A percentile compares a stretch with the other conserved stretches of the same genome.
Evolutionary conservation across 1,140 invertebrate species (phyloP).

Genomic region (Lamellibrachia luymesi): DNA sequence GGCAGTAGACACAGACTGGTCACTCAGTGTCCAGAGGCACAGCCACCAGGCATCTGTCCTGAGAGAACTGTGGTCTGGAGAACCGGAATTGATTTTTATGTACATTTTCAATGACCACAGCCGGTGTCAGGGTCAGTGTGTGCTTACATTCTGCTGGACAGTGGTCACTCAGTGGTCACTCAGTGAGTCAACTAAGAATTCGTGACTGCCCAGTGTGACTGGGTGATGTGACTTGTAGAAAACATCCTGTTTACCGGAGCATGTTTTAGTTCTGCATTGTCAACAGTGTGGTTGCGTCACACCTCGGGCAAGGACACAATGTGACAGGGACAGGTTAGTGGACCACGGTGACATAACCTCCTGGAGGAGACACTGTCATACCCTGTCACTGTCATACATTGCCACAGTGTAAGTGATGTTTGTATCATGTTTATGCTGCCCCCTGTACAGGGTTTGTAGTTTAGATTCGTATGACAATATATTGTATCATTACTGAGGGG

Average conservation of each 20-base stretch:
- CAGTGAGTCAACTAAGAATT: background rate
- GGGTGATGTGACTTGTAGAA: background rate
- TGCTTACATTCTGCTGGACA: background rate
- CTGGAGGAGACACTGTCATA: background rate
- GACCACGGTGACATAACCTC: background rate
- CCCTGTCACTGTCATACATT: background rate
- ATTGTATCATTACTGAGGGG: background rate
- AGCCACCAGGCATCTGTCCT: background rate
- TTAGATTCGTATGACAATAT: no score
- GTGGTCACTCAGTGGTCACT: background rate
- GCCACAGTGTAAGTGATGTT: background rate
- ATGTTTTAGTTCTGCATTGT: background rate
- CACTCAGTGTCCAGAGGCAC: background rate
- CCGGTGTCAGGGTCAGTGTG: background rate
- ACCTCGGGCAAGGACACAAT: background rate
- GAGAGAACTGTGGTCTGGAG: background rate
- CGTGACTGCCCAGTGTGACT: background rate
- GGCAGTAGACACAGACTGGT: background rate
- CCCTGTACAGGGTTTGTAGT: background rate
- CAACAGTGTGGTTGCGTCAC: background rate
- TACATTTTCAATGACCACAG: background rate
- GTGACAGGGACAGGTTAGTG: background rate
- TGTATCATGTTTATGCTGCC: background rate
- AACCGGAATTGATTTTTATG: slow-evolving; percentile 5
- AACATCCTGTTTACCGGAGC: background rate